Evolutionary conservation across 2,888 invertebrate species (phyloP).

Genomic region (Spodoptera picta): DNA sequence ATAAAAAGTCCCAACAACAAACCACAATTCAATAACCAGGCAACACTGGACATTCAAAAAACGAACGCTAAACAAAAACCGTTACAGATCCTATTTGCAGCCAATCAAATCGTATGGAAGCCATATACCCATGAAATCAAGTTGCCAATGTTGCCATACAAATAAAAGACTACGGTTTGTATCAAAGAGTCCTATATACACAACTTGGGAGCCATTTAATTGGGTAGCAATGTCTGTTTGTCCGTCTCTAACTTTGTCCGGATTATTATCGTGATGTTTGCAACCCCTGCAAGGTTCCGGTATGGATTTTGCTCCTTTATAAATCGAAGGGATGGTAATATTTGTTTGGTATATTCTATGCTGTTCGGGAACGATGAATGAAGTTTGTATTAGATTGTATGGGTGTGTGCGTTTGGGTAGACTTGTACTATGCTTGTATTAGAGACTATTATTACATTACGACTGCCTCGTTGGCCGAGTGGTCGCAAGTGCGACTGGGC

Average conservation of each 20-base stretch:
- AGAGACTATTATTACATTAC: too few relatives aligned
- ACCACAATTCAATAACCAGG: constrained; percentile 3
- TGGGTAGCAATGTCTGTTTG: constrained; percentile 78
- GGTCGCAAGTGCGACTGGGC: too few relatives aligned
- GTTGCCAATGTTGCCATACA: constrained; percentile 32
- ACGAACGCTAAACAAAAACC: constrained; percentile 4
- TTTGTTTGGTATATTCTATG: constrained; percentile 19
- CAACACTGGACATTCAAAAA: constrained; percentile 2
- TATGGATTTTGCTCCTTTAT: constrained; percentile 46
- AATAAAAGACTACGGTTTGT: constrained; percentile 57
- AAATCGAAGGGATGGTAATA: constrained; percentile 31
- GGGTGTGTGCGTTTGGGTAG: too few relatives aligned
- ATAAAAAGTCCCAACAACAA: neutral
- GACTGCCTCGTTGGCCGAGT: too few relatives aligned
- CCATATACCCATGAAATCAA: constrained; percentile 50
- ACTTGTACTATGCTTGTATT: too few relatives aligned
- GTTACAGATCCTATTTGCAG: constrained; percentile 9
- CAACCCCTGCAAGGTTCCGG: constrained; percentile 60
- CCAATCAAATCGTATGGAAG: constrained; percentile 33
- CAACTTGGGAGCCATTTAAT: constrained; percentile 79
- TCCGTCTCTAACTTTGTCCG: constrained; percentile 55
- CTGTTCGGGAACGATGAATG: constrained; percentile 8
- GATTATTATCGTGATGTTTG: constrained; percentile 73
- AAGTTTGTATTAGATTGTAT: neutral
- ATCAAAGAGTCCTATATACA: constrained; percentile 76